Conservation (phyloP, 2,113 vertebrate genomes). For the Varanus komodoensis region DNA sequence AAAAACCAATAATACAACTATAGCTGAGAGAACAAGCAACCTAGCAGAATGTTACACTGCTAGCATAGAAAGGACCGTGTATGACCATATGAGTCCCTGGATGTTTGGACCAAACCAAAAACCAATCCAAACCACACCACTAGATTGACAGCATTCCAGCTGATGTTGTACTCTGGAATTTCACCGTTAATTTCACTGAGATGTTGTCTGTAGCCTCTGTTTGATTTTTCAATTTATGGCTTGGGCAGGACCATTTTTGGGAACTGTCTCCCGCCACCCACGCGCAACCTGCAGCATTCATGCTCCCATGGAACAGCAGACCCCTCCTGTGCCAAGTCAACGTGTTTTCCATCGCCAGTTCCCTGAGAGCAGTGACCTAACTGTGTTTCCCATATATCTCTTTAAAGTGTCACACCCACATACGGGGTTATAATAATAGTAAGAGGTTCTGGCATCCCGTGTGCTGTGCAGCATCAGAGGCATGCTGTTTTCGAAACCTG, state of each 20-base stretch:
- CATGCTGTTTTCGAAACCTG: not conserved
- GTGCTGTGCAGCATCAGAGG: not conserved
- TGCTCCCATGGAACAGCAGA: not conserved
- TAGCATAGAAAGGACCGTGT: not conserved
- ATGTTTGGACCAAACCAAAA: too few species aligned
- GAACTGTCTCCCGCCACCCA: too few species aligned
- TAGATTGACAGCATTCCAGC: too few species aligned
- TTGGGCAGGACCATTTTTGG: not conserved
- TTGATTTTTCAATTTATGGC: not conserved
- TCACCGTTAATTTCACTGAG: not conserved
- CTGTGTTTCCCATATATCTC: not conserved
- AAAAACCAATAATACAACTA: not conserved
- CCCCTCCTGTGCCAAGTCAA: not conserved
- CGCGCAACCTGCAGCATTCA: too few species aligned
- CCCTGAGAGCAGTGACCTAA: not conserved
- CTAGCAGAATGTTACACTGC: not conserved
- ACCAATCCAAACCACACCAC: not conserved
- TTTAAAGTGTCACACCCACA: not conserved
- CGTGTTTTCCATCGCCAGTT: not conserved
- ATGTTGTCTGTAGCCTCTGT: not conserved
- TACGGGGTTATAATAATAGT: not conserved
- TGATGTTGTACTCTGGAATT: not conserved
- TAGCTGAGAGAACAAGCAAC: conserved; percentile 1
- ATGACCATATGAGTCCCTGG: not conserved
- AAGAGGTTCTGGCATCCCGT: not conserved